These are phyloP conservation scores for Podocnemis expansa DNA, from an alignment of 2,113 vertebrate species.

Conservation along the genomic window DNA sequence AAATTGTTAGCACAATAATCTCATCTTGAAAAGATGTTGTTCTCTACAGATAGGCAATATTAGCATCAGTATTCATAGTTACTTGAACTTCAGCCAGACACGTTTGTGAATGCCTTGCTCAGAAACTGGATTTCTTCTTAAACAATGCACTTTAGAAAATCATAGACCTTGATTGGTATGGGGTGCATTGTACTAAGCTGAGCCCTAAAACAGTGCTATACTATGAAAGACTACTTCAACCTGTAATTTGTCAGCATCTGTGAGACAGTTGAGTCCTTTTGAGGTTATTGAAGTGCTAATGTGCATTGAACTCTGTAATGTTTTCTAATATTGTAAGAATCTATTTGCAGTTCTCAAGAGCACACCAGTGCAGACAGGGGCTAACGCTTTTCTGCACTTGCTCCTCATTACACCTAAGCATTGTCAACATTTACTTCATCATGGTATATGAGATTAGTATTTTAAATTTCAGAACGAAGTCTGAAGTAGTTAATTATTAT, in stretches of 20 bases:
- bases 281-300: background rate
- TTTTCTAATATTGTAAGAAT: background rate
- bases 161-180: background rate
- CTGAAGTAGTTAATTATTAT: background rate
- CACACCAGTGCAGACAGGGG: background rate
- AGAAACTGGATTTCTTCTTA: background rate
- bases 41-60: conserved; percentile 24
- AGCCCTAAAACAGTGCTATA: background rate
- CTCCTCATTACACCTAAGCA: background rate
- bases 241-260: background rate
- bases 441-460: background rate
- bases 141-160: conserved; percentile 10
- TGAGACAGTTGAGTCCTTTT: background rate
- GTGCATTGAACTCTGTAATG: background rate
- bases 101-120: background rate
- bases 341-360: background rate
- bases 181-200: background rate
- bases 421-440: background rate
- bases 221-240: background rate
- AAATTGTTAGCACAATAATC: background rate
- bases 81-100: conserved; percentile 23
- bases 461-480: background rate
- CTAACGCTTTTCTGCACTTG: background rate
- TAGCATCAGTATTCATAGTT: background rate
- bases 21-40: rapidly evolving